Conservation (phyloP, 2,113 vertebrate species). For the Ariopsis seemanni region DNA sequence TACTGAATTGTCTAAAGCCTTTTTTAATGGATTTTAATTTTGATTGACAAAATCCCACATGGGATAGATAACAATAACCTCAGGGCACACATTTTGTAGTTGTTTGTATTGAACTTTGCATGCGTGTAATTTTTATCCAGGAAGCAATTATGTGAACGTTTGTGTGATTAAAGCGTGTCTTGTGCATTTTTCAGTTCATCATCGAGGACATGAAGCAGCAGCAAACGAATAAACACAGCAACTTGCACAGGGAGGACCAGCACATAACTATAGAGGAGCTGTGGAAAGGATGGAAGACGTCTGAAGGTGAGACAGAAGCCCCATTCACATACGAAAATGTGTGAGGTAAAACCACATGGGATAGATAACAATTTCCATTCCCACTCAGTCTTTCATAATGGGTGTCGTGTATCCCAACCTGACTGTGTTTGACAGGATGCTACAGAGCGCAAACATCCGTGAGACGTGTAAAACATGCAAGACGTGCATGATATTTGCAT, state of each 20-base stretch:
- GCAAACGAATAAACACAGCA: constrained; percentile 93
- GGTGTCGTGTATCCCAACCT: too few species aligned
- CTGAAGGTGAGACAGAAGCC: constrained; percentile 78
- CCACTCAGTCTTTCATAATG: too few species aligned
- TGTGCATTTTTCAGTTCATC: constrained; percentile 80
- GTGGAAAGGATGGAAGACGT: constrained; percentile 94
- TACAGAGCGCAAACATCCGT: too few species aligned
- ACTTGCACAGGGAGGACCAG: constrained; percentile 95
- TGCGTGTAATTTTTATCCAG: neutral
- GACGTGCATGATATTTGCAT: too few species aligned
- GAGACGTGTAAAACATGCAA: too few species aligned
- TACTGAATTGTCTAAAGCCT: neutral
- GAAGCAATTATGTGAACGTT: neutral
- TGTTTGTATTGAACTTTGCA: neutral
- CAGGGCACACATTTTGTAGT: neutral
- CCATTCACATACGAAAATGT: too few species aligned
- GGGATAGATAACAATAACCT: too few species aligned
- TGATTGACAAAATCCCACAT: too few species aligned
- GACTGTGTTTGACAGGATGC: too few species aligned
- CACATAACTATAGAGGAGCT: constrained; percentile 97
- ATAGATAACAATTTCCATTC: too few species aligned
- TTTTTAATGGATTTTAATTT: too few species aligned
- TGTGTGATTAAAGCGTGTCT: constrained; percentile 2
- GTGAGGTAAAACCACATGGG: too few species aligned
- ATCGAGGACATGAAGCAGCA: constrained; percentile 98